Evolutionary conservation across 2,113 vertebrate species (phyloP), one percentile per base, ranked within the genome.

Genomic region (Azemiops feae): DNA sequence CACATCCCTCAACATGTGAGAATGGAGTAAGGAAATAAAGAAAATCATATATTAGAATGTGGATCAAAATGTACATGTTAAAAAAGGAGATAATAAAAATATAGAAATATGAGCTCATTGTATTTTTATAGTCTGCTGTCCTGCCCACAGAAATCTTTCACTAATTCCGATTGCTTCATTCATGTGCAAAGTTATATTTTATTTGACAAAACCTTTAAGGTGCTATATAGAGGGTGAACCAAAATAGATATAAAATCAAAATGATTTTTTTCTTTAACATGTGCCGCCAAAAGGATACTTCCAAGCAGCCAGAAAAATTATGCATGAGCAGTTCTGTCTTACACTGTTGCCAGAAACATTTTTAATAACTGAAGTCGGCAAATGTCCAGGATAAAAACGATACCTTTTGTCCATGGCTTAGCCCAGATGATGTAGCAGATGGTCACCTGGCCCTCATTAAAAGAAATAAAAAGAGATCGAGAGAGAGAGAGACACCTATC

Each of bases 361-460:
- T 64, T 92, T 89, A 93, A 93, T 90, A 86, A 39, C 88, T n/a
- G 22, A 92, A 89, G 18, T 47, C 34, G 69, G 91, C 94, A 87
- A 16, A 91, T 85, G 93, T 91, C 85, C 9, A 50, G 12, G 5
- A 90, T 16, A 91, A 89, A 92, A 91, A 85, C 12, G 43, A 10
- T 57, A 91, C 14, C 16, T 81, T 88, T 94, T 53, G 55, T 9
- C 9, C 87, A 89, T 54, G 74, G n/a, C 27, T 50, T 69, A 90
- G 23, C 87, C 30, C 89, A 85, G 91, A 88, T 10, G 25, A 91
- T 23, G 85, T 0, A 1, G 74, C 89, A 93, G 23, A 25, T 47
- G 92, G 87, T 43, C 52, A 92, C 52, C 89, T 69, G 57, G 27
- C 27, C 86, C 88, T 9, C 92, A 45, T 11, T 89, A 86, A 88